A percentile compares a stretch with the other conserved stretches of the same genome.
phyloP scores from a whole-genome alignment of 2,797 vertebrate genomes.

The Hippoglossus hippoglossus region DNA sequence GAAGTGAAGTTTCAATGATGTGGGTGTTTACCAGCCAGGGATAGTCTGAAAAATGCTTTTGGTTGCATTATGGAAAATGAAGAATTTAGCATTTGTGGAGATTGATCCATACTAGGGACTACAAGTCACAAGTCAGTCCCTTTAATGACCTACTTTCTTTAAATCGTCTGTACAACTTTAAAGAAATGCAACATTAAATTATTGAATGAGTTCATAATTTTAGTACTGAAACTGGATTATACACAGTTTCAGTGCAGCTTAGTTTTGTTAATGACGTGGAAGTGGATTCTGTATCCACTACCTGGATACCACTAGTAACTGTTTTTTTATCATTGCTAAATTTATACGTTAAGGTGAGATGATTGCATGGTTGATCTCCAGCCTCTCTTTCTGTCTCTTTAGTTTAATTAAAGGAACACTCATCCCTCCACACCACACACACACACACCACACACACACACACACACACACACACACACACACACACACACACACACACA shows the following conservation, averaged over 20 bases:
- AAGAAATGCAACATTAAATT: neutral
- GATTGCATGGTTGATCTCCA: too few relatives aligned
- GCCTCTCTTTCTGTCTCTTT: conserved; percentile 83
- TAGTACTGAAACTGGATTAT: neutral
- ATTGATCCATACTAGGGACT: too few relatives aligned
- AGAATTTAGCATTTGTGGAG: neutral
- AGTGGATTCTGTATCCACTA: too few relatives aligned
- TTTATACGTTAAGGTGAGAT: conserved; percentile 57
- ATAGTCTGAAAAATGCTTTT: too few relatives aligned
- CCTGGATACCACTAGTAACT: too few relatives aligned
- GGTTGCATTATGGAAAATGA: neutral
- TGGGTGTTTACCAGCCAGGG: neutral
- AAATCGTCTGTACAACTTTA: neutral
- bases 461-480: conserved; percentile 10
- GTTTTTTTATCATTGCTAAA: neutral
- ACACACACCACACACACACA: neutral
- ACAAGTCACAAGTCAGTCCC: too few relatives aligned
- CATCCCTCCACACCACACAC: neutral
- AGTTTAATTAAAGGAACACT: conserved; percentile 63
- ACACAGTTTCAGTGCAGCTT: neutral
- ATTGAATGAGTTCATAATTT: neutral
- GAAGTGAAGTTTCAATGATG: neutral
- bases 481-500: conserved; percentile 61
- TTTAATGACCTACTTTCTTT: too few relatives aligned
- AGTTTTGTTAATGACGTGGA: too few relatives aligned